Base-by-base conservation (phyloP, 2,888 invertebrate species). In the Tipula confusa region DNA sequence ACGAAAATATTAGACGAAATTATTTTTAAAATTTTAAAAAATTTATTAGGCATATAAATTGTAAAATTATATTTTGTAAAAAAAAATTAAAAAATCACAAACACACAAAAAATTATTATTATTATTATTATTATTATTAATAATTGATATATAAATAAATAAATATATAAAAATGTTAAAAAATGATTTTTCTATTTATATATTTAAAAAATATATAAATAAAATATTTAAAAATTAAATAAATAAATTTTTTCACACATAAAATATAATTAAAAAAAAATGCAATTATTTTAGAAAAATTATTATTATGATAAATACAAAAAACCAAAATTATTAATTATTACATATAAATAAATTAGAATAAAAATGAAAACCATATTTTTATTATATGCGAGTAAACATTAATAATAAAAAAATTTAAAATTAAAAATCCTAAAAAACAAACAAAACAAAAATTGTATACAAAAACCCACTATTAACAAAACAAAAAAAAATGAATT, bases 1-100 rank as follows among this genome's bases (percentile, higher is more conserved):
- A 82, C 43, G 84, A 43, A 83, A 48, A 83, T 87, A 86, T 83
- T 87, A 80, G 31, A 80, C 64, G 80, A 80, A 80, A 29, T 3
- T 80, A 79, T 29, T 29, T 15, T 48, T 48, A 48, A 48, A 48
- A 80, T 80, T 80, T 79, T 79, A 79, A 79, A 80, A 80, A 80
- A 15, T 33, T 64, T 64, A 64, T 24, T 64, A 64, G 64, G 64
- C 24, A 24, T 64, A 64, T 9, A 64, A 64, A 64, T 64, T 64
- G 64, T 64, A 64, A 64, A 64, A 24, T 64, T 64, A 64, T 64
- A 64, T 64, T 64, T 64, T 64, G 64, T 64, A 64, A 64, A 64
- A n/a, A n/a, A n/a, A n/a, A n/a, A n/a, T n/a, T n/a, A n/a, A n/a
- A n/a, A 64, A 64, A 9, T 9, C 36, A 36, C 36, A 36, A 15